Percentiles rank a stretch among this genome's conserved stretches.
These are phyloP conservation scores for Clarias macrocephalus DNA, from an alignment of 2,113 vertebrate species.

Conservation along the genomic window DNA sequence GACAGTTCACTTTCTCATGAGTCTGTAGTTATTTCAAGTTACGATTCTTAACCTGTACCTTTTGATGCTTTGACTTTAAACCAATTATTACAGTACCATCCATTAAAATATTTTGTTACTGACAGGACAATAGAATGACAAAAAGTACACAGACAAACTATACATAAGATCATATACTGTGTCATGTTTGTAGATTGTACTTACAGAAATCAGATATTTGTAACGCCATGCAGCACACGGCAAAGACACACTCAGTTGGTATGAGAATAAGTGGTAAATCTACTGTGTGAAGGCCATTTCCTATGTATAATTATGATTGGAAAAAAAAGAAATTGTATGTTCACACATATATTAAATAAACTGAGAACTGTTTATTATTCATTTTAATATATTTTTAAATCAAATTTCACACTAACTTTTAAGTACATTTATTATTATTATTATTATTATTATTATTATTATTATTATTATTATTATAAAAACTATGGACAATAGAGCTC, in stretches of 20 bases:
- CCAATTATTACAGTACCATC: too few species aligned
- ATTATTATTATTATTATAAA: background rate
- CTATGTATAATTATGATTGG: background rate
- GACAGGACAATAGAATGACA: background rate
- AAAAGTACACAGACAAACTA: background rate
- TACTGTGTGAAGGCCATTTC: slow-evolving; percentile 14
- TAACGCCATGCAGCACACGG: background rate
- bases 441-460: too few species aligned
- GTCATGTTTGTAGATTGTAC: background rate
- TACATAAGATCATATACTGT: background rate
- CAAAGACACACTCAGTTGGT: slow-evolving; percentile 21
- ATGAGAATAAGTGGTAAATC: slow-evolving; percentile 24
- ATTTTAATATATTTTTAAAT: too few species aligned
- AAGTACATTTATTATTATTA: too few species aligned
- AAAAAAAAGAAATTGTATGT: background rate
- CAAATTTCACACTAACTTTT: background rate
- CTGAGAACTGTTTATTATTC: background rate
- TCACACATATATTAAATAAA: background rate
- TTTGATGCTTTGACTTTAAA: too few species aligned
- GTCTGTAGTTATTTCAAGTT: too few species aligned
- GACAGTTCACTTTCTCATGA: too few species aligned
- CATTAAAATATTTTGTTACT: background rate
- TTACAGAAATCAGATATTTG: slow-evolving; percentile 17
- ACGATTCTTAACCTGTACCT: too few species aligned
- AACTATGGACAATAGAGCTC: background rate